phyloP scores from a whole-genome alignment of 1,140 invertebrate genomes.

The Euglossa dilemma region DNA sequence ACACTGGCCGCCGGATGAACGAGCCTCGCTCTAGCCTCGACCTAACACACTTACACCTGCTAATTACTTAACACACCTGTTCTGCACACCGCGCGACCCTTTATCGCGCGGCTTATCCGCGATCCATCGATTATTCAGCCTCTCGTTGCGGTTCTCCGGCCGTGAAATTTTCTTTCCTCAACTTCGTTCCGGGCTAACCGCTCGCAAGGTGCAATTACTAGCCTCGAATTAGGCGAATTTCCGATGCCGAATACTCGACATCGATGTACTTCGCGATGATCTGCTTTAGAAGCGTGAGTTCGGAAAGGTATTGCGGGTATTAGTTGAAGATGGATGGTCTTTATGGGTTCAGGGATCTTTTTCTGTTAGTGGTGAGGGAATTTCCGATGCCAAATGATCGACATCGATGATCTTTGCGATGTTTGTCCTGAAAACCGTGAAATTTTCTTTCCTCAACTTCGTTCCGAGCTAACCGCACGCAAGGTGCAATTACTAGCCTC shows the following conservation, averaged over 20 bases:
- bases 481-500: too few relatives aligned
- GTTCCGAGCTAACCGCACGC: too few relatives aligned
- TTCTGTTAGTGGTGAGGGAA: too few relatives aligned
- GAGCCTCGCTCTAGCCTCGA: not conserved
- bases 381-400: too few relatives aligned
- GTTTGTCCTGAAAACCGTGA: too few relatives aligned
- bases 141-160: not conserved
- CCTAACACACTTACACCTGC: conserved; percentile 32
- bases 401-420: too few relatives aligned
- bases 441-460: too few relatives aligned
- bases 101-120: conserved; percentile 28
- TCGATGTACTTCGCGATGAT: not conserved
- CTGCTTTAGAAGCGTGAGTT: too few relatives aligned
- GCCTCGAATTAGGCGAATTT: not conserved
- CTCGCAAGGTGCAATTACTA: conserved; percentile 8
- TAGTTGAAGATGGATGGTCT: too few relatives aligned
- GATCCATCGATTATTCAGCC: conserved; percentile 39
- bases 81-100: not conserved
- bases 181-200: not conserved
- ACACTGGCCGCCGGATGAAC: conserved; percentile 15
- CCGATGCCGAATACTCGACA: not conserved
- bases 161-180: conserved; percentile 35
- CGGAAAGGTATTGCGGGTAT: too few relatives aligned
- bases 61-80: conserved; percentile 52
- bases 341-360: too few relatives aligned